These are phyloP conservation scores for Papilio polyxenes DNA, from an alignment of 1,140 invertebrate genomes.

Conservation along the genomic window DNA sequence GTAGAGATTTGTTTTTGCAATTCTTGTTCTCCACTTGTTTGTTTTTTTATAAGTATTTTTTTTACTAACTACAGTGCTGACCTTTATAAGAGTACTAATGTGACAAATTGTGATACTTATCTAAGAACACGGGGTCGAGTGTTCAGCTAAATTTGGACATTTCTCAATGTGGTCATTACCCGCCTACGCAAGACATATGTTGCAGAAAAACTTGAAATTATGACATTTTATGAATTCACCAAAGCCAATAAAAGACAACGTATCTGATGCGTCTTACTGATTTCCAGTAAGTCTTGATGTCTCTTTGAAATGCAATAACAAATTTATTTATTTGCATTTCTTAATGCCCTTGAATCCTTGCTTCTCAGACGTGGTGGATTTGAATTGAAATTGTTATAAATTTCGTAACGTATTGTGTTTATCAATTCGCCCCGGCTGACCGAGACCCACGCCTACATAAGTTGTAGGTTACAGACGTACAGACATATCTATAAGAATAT, in stretches of 20 bases:
- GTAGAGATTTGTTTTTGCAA: too few species aligned
- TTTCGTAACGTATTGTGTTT: neutral
- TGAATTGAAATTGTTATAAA: neutral
- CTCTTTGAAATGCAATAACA: too few species aligned
- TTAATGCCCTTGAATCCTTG: neutral
- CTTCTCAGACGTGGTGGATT: neutral
- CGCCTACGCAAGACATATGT: neutral
- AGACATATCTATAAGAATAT: neutral
- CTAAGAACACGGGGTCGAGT: neutral
- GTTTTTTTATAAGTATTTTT: neutral
- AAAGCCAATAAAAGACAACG: neutral
- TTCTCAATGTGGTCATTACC: neutral
- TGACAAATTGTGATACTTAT: constrained; percentile 19
- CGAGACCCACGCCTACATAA: neutral
- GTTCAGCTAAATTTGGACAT: neutral
- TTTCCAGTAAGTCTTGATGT: neutral
- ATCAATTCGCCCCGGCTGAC: neutral
- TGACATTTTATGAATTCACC: neutral
- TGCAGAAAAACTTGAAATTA: neutral
- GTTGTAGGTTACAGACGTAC: neutral
- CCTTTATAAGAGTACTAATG: neutral
- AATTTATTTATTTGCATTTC: neutral
- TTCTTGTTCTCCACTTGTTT: neutral
- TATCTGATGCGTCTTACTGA: neutral
- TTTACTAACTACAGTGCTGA: neutral